phyloP scores from a whole-genome alignment of 23 tunicate genomes.

The Corella eumyota region DNA sequence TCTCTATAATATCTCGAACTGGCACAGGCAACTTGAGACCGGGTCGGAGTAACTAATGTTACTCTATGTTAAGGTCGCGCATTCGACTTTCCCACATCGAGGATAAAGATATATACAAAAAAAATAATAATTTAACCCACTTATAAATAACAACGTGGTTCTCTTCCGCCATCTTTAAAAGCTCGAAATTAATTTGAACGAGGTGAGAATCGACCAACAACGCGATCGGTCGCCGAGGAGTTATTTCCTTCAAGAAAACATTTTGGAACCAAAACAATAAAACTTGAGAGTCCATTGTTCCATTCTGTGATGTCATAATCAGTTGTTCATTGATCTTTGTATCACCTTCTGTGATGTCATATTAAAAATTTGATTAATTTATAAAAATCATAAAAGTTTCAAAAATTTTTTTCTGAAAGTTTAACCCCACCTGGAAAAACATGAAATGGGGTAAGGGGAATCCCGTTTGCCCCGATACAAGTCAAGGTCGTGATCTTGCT shows the following conservation, averaged over 20 bases:
- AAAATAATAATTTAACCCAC: neutral
- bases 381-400: no score
- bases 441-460: slow-evolving; percentile 18
- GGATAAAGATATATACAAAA: no score
- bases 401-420: no score
- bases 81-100: no score
- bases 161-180: slow-evolving; percentile 18
- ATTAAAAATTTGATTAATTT: no score
- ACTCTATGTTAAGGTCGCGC: no score
- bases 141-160: slow-evolving; percentile 26
- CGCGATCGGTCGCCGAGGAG: slow-evolving; percentile 21
- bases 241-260: slow-evolving; percentile 12
- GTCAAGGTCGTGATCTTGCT: slow-evolving; percentile 28
- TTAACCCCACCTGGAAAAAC: slow-evolving; percentile 44
- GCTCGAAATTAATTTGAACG: slow-evolving; percentile 20
- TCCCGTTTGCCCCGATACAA: slow-evolving; percentile 42
- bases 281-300: slow-evolving; percentile 15
- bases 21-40: no score
- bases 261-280: slow-evolving; percentile 32
- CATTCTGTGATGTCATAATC: no score
- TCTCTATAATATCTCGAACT: no score
- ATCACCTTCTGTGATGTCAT: no score
- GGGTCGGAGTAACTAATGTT: no score
- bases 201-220: slow-evolving; percentile 30
- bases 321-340: no score